These are phyloP conservation scores for Rhinogobio ventralis DNA, from an alignment of 2,797 vertebrate genomes.

Conservation along the genomic window DNA sequence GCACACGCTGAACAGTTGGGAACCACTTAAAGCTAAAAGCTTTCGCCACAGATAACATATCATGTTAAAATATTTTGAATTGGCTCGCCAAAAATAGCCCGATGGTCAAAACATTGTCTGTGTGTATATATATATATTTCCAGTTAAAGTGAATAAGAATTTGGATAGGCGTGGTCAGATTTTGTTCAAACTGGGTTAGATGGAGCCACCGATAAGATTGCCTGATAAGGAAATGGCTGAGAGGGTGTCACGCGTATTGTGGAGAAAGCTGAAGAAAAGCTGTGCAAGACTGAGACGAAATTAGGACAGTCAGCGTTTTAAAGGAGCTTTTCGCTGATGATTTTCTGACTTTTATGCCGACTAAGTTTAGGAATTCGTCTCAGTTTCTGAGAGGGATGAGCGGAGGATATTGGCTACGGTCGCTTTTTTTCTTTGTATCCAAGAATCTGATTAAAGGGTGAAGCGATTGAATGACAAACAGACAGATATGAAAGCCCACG, in stretches of 20 bases:
- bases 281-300: slow-evolving; percentile 52
- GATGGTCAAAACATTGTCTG: slow-evolving; percentile 31
- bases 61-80: slow-evolving; percentile 58
- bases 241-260: slow-evolving; percentile 63
- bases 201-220: slow-evolving; percentile 76
- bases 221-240: slow-evolving; percentile 74
- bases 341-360: slow-evolving; percentile 62
- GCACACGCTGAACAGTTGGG: slow-evolving; percentile 64
- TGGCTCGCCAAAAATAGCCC: slow-evolving; percentile 50
- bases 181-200: slow-evolving; percentile 76
- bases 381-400: slow-evolving; percentile 67
- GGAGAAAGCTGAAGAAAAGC: slow-evolving; percentile 55
- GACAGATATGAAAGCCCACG: slow-evolving; percentile 82
- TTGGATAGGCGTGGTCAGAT: slow-evolving; percentile 82
- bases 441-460: slow-evolving; percentile 80
- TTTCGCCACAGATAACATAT: slow-evolving; percentile 53
- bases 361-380: slow-evolving; percentile 71
- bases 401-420: slow-evolving; percentile 71
- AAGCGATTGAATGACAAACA: slow-evolving; percentile 83
- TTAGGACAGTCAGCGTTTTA: slow-evolving; percentile 62
- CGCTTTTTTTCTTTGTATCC: slow-evolving; percentile 61
- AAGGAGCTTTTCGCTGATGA: slow-evolving; percentile 60
- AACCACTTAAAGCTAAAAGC: slow-evolving; percentile 56
- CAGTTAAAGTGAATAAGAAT: slow-evolving; percentile 72
- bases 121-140: slow-evolving; percentile 57